Conservation (phyloP, 2,888 invertebrate genomes). For the Ornithoptera priamus region DNA sequence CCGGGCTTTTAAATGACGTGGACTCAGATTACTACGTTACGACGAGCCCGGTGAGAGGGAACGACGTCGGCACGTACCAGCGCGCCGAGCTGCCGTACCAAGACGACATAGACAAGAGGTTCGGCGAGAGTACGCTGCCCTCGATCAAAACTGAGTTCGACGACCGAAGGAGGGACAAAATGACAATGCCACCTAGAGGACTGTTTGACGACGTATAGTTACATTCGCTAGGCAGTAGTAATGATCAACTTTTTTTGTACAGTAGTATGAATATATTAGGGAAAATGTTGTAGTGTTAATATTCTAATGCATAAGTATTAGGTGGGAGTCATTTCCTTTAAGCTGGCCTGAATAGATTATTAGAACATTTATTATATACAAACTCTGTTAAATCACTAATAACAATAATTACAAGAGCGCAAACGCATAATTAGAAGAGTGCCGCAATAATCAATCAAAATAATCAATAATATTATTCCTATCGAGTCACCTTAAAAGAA, state of each 20-base stretch:
- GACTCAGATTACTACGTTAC: conserved; percentile 87
- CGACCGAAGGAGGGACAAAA: conserved; percentile 65
- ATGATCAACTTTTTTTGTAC: conserved; percentile 23
- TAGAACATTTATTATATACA: too few species aligned
- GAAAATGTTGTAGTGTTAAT: neutral
- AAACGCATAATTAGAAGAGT: too few species aligned
- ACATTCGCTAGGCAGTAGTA: conserved; percentile 3
- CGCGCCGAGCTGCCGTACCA: conserved; percentile 50
- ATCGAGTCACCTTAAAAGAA: too few species aligned
- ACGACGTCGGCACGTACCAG: conserved; percentile 51
- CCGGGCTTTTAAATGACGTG: conserved; percentile 88
- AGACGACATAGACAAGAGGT: conserved; percentile 82
- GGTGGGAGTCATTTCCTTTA: neutral
- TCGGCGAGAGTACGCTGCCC: conserved; percentile 82
- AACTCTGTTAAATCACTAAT: too few species aligned
- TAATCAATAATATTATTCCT: too few species aligned
- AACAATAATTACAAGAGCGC: too few species aligned
- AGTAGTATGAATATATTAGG: conserved; percentile 9
- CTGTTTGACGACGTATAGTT: conserved; percentile 90
- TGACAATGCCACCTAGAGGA: conserved; percentile 86
- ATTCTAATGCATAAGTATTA: neutral
- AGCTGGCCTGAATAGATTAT: neutral
- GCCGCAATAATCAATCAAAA: too few species aligned
- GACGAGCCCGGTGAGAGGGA: conserved; percentile 59
- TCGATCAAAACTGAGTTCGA: conserved; percentile 53